These are phyloP conservation scores for Cydia amplana DNA, from an alignment of 1,140 invertebrate species.

Conservation along the genomic window DNA sequence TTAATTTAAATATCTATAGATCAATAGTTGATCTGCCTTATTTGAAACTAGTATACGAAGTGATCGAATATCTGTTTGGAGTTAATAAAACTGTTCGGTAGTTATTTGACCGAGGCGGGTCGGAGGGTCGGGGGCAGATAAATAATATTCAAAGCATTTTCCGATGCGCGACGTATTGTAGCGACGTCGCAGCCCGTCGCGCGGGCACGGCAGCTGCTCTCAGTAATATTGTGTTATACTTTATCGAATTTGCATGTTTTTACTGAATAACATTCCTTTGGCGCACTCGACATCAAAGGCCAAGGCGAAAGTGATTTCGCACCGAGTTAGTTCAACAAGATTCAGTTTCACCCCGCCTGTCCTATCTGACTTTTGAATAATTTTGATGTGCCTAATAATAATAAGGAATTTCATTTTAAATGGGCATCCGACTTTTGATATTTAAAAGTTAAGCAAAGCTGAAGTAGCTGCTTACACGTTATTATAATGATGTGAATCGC, in stretches of 20 bases:
- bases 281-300: constrained; percentile 75
- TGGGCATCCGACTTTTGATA: constrained; percentile 68
- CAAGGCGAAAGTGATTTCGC: constrained; percentile 77
- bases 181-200: constrained; percentile 38
- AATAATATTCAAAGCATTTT: constrained; percentile 62
- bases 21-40: not conserved
- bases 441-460: constrained; percentile 47
- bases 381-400: constrained; percentile 72
- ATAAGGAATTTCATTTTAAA: constrained; percentile 78
- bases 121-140: constrained; percentile 37
- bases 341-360: constrained; percentile 65
- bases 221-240: constrained; percentile 78
- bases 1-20: not conserved
- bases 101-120: constrained; percentile 29
- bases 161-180: constrained; percentile 51
- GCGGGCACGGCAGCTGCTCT: constrained; percentile 56
- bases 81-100: constrained; percentile 24
- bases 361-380: constrained; percentile 70
- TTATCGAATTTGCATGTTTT: constrained; percentile 80
- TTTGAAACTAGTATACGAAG: not conserved
- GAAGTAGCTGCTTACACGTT: constrained; percentile 37
- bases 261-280: constrained; percentile 79
- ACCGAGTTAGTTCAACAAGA: constrained; percentile 77
- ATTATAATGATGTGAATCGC: constrained; percentile 45
- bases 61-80: constrained; percentile 14